These are phyloP conservation scores for Prionace glauca DNA, from an alignment of 2,797 vertebrate species.

Conservation along the genomic window DNA sequence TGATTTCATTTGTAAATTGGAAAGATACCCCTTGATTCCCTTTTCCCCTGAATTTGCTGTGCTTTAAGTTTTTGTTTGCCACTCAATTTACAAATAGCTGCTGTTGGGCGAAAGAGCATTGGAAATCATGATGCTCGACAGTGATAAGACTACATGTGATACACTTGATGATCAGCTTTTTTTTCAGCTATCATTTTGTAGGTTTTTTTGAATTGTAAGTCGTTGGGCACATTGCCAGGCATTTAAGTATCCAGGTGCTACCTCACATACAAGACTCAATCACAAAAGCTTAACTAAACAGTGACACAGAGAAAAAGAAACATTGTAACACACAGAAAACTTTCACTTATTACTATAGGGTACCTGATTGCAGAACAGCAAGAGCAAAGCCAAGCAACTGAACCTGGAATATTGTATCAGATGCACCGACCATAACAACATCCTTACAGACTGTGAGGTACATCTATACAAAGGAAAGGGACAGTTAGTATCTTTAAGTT, in stretches of 20 bases:
- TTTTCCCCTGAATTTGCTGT: background rate
- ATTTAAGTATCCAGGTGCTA: background rate
- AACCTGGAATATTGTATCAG: constrained; percentile 63
- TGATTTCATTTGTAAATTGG: background rate
- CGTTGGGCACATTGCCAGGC: background rate
- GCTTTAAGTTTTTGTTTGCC: background rate
- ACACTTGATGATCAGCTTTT: background rate
- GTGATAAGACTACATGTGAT: background rate
- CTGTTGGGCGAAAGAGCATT: background rate
- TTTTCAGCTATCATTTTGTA: background rate
- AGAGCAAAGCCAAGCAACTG: constrained; percentile 68
- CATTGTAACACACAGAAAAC: background rate
- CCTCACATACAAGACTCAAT: background rate
- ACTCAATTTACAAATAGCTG: background rate
- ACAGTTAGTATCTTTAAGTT: constrained; percentile 25
- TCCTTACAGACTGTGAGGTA: constrained; percentile 74
- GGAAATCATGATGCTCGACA: background rate
- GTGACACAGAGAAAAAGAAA: background rate
- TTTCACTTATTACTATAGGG: background rate
- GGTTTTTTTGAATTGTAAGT: background rate
- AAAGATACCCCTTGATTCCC: background rate
- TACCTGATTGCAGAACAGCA: constrained; percentile 68
- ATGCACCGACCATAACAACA: constrained; percentile 73
- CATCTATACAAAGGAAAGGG: constrained; percentile 54
- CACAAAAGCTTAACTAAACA: background rate